These are phyloP conservation scores for Amorpha juglandis DNA, from an alignment of 2,888 invertebrate species.

Conservation along the genomic window DNA sequence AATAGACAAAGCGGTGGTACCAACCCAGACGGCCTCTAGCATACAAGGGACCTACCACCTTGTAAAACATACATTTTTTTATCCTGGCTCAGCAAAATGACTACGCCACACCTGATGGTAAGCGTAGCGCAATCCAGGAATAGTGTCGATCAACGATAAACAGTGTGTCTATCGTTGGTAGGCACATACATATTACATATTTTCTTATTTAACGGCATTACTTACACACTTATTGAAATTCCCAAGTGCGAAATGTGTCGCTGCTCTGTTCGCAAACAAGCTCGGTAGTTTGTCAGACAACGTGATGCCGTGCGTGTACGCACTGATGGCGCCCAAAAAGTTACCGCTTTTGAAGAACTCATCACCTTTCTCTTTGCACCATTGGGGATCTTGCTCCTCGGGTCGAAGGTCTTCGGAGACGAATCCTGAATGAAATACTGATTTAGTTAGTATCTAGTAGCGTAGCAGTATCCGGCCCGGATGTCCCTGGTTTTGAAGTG, in stretches of 20 bases:
- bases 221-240: conserved; percentile 89
- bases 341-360: conserved; percentile 90
- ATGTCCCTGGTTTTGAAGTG: no score
- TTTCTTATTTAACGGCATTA: conserved; percentile 28
- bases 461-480: no score
- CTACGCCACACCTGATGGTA: no score
- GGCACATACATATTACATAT: no score
- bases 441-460: background rate
- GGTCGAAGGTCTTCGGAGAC: conserved; percentile 88
- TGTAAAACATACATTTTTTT: no score
- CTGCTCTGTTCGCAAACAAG: conserved; percentile 90
- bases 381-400: conserved; percentile 92
- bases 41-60: no score
- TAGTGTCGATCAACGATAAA: no score
- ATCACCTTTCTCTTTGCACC: conserved; percentile 92
- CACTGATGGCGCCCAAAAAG: conserved; percentile 91
- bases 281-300: conserved; percentile 89
- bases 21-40: no score
- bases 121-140: no score
- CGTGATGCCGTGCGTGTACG: conserved; percentile 91
- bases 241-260: conserved; percentile 90
- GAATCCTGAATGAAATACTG: conserved; percentile 79
- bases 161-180: no score
- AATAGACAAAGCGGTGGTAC: no score
- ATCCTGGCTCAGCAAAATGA: no score